Conservation (phyloP, 2,113 vertebrate species). For the Coturnix japonica region DNA sequence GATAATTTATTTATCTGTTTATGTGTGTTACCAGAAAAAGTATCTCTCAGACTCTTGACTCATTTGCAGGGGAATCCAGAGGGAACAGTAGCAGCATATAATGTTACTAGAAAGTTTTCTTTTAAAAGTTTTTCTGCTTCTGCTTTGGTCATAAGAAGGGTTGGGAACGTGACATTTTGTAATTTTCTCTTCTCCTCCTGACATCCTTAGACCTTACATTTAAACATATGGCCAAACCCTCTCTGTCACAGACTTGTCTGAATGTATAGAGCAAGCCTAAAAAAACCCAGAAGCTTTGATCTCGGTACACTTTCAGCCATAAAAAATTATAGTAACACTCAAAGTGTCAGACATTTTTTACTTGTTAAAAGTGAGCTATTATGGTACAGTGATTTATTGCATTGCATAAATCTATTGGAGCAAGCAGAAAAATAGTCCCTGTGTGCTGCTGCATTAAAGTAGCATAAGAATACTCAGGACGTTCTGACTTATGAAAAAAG, state of each 20-base stretch:
- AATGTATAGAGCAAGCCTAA: slow-evolving; percentile 42
- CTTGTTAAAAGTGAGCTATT: slow-evolving; percentile 56
- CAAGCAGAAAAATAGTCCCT: slow-evolving; percentile 26
- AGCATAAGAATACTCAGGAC: slow-evolving; percentile 4
- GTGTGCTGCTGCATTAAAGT: slow-evolving; percentile 26
- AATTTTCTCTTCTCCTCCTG: slow-evolving; percentile 60
- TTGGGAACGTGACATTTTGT: slow-evolving; percentile 72
- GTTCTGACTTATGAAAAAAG: slow-evolving; percentile 4
- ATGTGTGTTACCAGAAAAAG: slow-evolving; percentile 78
- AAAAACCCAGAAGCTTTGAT: slow-evolving; percentile 70
- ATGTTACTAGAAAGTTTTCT: slow-evolving; percentile 72
- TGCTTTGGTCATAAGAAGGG: slow-evolving; percentile 68
- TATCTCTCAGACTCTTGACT: slow-evolving; percentile 79
- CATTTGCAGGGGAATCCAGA: slow-evolving; percentile 72
- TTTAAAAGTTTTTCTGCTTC: slow-evolving; percentile 63
- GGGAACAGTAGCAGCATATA: slow-evolving; percentile 80
- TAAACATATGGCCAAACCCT: slow-evolving; percentile 75
- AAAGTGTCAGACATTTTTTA: slow-evolving; percentile 76
- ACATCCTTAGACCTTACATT: slow-evolving; percentile 55
- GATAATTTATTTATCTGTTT: slow-evolving; percentile 86
- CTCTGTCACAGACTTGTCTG: slow-evolving; percentile 74
- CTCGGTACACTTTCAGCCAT: slow-evolving; percentile 75
- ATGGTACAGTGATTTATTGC: slow-evolving; percentile 72
- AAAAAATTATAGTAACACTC: slow-evolving; percentile 81
- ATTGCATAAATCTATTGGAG: slow-evolving; percentile 35